Evolutionary conservation across 37 sponge, comb jelly and placozoan species (phyloP).

Genomic region (Haliclona indistincta): DNA sequence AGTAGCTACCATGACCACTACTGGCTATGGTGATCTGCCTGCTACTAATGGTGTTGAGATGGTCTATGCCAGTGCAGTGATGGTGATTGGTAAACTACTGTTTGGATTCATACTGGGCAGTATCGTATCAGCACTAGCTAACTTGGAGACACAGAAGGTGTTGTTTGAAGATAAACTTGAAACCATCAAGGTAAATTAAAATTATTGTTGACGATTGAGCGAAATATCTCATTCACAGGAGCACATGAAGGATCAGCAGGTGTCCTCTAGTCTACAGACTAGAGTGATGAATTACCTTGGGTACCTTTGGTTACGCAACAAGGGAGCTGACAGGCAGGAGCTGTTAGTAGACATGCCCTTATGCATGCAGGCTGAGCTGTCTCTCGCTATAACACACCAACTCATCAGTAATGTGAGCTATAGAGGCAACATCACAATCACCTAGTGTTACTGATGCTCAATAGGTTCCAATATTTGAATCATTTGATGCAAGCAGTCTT

Average conservation of each 20-base stretch:
- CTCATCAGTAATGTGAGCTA: conserved; percentile 43
- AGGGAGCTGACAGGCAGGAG: conserved; percentile 15
- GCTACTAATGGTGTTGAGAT: conserved; percentile 13
- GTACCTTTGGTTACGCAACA: conserved; percentile 64
- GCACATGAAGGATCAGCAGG: conserved; percentile 52
- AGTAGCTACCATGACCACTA: conserved; percentile 82
- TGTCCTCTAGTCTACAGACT: conserved; percentile 29
- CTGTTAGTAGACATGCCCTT: conserved; percentile 57
- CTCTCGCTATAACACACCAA: conserved; percentile 41
- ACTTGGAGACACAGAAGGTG: conserved; percentile 61
- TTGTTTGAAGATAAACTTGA: conserved; percentile 63
- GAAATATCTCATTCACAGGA: conserved; percentile 24
- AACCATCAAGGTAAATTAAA: conserved; percentile 47
- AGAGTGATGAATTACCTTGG: conserved; percentile 61
- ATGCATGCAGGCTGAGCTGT: conserved; percentile 68
- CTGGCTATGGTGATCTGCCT: conserved; percentile 48
- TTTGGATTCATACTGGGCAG: conserved; percentile 84
- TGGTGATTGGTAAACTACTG: conserved; percentile 71
- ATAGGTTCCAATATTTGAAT: conserved; percentile 48
- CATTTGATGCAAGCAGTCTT: conserved; percentile 41
- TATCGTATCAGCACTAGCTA: conserved; percentile 71
- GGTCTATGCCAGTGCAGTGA: conserved; percentile 68
- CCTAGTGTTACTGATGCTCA: neutral
- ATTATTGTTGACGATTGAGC: conserved; percentile 2
- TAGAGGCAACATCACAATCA: no score